phyloP scores from a whole-genome alignment of 2,888 invertebrate species.

The Pherbina coryleti region DNA sequence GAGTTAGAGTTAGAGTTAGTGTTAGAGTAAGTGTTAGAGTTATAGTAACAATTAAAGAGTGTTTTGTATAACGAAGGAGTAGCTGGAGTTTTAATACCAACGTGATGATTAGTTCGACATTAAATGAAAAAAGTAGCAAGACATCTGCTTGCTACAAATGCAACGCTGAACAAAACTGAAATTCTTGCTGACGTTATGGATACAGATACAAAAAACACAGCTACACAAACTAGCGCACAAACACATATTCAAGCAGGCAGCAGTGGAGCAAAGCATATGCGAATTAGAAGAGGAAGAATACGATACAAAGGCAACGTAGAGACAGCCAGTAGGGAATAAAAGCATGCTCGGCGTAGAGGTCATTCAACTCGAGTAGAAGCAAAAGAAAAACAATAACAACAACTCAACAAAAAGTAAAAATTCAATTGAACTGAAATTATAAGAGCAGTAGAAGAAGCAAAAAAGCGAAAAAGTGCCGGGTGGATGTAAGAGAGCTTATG shows the following conservation, averaged over 20 bases:
- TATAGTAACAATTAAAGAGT: no score
- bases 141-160: neutral
- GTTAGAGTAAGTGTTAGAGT: no score
- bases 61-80: neutral
- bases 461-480: slow-evolving; percentile 17
- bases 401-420: slow-evolving; percentile 12
- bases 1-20: no score
- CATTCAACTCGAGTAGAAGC: slow-evolving; percentile 46
- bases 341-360: slow-evolving; percentile 51
- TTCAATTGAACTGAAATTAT: slow-evolving; percentile 25
- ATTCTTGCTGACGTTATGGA: neutral
- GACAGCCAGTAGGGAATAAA: slow-evolving; percentile 43
- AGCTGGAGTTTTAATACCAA: neutral
- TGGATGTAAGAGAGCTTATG: slow-evolving; percentile 14
- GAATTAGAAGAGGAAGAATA: slow-evolving; percentile 31
- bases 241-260: neutral
- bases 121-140: neutral
- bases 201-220: neutral
- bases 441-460: slow-evolving; percentile 2
- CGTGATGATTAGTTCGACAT: no score
- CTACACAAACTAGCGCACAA: neutral
- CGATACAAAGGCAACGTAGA: neutral
- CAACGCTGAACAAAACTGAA: slow-evolving; percentile 15
- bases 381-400: neutral
- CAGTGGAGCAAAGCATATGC: slow-evolving; percentile 28